Evolutionary conservation across 2,113 vertebrate species (phyloP), one percentile per base, ranked within the genome.

Genomic region (Poeciliopsis prolifica): DNA sequence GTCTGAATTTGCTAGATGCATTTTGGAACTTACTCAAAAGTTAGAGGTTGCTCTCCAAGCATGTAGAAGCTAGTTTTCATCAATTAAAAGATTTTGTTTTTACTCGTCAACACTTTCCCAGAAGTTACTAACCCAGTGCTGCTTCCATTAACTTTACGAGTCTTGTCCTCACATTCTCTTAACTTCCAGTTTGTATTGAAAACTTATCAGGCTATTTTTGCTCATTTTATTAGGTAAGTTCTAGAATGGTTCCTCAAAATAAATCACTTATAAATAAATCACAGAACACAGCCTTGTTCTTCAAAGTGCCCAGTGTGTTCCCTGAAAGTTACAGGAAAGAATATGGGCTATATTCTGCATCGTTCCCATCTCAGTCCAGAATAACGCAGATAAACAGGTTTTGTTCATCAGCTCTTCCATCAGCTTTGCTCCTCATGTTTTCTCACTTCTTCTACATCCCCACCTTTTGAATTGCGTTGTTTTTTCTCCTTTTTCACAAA

Each of bases 401-500:
- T 48, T 48, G 44, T 48, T 48, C 17, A 48, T 48, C 44, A 19
- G 8, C 51, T 58, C 22, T 17, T 0, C 40, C 0, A 9, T 42
- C 60, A 58, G 30, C 61, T 75, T 30, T 1, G 4, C 13, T 77
- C 70, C 65, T 63, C 33, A 48, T 51, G 42, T 61, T 79, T 82
- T 68, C 70, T 40, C 73, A 79, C 78, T 80, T 86, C 75, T 44
- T 12, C 42, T 60, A 48, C 35, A 54, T 60, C 72, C 60, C 58
- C 14, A 1, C 22, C 28, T 63, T 54, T 73, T 1, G 4, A 61
- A 14, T 70, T 7, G 1, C 0, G 8, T 33, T 30, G 19, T 48
- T 66, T 68, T 5, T 65, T 37, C 35, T 2, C 33, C n/a, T n/a
- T 61, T 73, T 61, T 24, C 67, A 26, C 26, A 17, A 24, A 8